phyloP scores from a whole-genome alignment of 2,888 invertebrate species.

The Calameuta filiformis region DNA sequence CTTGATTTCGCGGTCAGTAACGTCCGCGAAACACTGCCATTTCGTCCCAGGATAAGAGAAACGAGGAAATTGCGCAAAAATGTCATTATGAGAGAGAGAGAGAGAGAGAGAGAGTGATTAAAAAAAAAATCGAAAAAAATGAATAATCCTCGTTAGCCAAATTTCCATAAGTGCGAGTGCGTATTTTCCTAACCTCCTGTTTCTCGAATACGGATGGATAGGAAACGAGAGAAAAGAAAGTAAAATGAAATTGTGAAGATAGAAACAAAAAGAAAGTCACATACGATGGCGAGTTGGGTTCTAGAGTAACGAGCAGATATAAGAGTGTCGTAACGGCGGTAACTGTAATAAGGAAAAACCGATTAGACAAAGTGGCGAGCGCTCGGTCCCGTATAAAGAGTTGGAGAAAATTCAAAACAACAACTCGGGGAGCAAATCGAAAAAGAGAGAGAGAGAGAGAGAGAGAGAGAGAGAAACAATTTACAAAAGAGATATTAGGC shows the following conservation, averaged over 20 bases:
- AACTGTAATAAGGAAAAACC: not conserved
- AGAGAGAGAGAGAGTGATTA: conserved; percentile 7
- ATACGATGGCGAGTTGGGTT: no score
- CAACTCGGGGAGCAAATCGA: no score
- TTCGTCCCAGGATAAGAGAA: not conserved
- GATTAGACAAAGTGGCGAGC: no score
- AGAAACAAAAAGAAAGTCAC: no score
- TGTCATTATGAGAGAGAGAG: conserved; percentile 21
- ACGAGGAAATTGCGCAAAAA: conserved; percentile 12
- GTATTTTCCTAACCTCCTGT: not conserved
- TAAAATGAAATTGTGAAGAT: not conserved
- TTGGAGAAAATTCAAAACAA: no score
- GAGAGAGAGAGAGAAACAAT: not conserved
- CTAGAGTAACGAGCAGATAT: no score
- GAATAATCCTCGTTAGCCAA: not conserved
- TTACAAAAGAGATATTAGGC: not conserved
- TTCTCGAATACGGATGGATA: not conserved
- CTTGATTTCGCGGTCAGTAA: conserved; percentile 26
- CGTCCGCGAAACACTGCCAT: conserved; percentile 2
- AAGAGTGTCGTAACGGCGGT: not conserved
- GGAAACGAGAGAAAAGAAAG: not conserved
- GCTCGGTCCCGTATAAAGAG: no score
- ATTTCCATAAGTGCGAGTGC: not conserved
- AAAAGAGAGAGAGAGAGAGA: no score
- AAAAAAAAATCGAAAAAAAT: not conserved